These are phyloP conservation scores for Acheta domesticus DNA, from an alignment of 2,888 invertebrate species.

Conservation along the genomic window DNA sequence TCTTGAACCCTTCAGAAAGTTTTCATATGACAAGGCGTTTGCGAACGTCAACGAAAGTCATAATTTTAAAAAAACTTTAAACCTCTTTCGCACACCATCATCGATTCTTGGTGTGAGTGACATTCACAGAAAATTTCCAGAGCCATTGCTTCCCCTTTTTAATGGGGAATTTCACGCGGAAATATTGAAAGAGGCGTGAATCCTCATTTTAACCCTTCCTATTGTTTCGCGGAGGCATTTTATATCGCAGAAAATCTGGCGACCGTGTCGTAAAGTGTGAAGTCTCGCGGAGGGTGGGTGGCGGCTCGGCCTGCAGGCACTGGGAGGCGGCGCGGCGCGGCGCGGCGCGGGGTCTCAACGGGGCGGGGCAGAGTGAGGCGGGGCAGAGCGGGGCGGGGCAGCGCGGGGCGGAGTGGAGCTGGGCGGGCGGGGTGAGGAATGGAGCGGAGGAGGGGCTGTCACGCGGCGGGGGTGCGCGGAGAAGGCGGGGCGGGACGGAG, in stretches of 20 bases:
- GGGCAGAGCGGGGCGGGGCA: neutral
- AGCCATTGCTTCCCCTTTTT: neutral
- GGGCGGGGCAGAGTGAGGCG: neutral
- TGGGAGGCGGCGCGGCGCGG: neutral
- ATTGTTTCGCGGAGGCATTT: neutral
- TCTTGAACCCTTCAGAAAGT: too few relatives aligned
- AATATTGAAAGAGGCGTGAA: slow-evolving; percentile 2
- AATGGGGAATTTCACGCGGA: neutral
- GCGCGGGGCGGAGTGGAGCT: neutral
- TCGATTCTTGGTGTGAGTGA: neutral
- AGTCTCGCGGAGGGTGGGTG: neutral
- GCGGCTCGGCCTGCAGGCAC: neutral
- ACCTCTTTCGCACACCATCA: too few relatives aligned
- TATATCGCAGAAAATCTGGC: neutral
- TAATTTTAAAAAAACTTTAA: too few relatives aligned
- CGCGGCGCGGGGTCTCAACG: neutral
- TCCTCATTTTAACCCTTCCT: neutral
- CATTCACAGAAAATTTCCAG: neutral
- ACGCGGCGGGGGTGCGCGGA: neutral
- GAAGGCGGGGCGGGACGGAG: neutral
- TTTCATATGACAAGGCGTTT: too few relatives aligned
- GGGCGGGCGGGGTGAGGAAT: neutral
- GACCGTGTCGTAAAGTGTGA: slow-evolving; percentile 9
- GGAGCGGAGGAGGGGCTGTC: too few relatives aligned
- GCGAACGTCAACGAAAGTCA: too few relatives aligned